A percentile compares a stretch with the other conserved stretches of the same genome.
Conservation (phyloP, 2,888 invertebrate genomes). For the Diloba caeruleocephala region DNA sequence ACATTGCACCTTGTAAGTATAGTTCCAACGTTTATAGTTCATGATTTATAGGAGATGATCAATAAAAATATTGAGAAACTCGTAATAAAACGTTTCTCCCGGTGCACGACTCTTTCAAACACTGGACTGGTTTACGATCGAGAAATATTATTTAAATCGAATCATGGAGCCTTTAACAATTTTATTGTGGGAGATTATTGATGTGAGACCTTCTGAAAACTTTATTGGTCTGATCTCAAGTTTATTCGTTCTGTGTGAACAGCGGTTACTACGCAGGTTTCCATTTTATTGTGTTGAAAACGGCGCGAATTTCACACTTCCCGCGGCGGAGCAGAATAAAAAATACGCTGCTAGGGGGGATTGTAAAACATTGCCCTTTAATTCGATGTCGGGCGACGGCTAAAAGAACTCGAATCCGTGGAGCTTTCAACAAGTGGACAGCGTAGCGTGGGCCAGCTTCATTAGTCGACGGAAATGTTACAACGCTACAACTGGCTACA, state of each 20-base stretch:
- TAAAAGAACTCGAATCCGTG: slow-evolving; percentile 60
- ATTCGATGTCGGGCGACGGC: slow-evolving; percentile 53
- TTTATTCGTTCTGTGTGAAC: slow-evolving; percentile 49
- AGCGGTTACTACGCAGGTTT: slow-evolving; percentile 55
- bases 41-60: slow-evolving; percentile 77
- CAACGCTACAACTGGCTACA: slow-evolving; percentile 4
- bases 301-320: slow-evolving; percentile 77
- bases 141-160: slow-evolving; percentile 71
- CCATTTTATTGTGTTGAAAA: slow-evolving; percentile 59
- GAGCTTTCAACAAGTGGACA: slow-evolving; percentile 61
- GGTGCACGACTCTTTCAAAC: slow-evolving; percentile 60
- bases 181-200: slow-evolving; percentile 63
- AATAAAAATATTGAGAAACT: slow-evolving; percentile 77
- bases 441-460: slow-evolving; percentile 57
- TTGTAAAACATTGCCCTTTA: slow-evolving; percentile 70
- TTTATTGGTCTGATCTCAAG: slow-evolving; percentile 36
- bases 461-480: slow-evolving; percentile 61
- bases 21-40: slow-evolving; percentile 65
- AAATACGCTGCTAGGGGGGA: slow-evolving; percentile 57
- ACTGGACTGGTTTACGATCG: slow-evolving; percentile 68
- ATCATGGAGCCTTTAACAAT: slow-evolving; percentile 66
- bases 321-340: slow-evolving; percentile 66
- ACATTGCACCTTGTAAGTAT: slow-evolving; percentile 70
- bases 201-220: slow-evolving; percentile 56
- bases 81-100: slow-evolving; percentile 68